Conservation (phyloP, 1,140 invertebrate genomes). For the Probaryconus sp. region DNA sequence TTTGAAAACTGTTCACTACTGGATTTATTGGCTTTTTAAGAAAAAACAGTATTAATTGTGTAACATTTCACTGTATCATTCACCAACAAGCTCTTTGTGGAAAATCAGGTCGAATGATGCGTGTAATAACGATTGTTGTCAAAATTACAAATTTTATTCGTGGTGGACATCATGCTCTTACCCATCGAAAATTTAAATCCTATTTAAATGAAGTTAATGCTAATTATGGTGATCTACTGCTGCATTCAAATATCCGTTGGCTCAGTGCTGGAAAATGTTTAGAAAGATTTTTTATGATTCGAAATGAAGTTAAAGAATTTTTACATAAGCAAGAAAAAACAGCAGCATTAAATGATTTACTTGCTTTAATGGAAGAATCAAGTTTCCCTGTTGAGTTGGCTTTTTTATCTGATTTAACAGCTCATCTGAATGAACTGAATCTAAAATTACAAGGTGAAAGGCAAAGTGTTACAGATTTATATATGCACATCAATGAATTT, state of each 20-base stretch:
- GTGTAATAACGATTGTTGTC: constrained; percentile 36
- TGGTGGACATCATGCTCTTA: not conserved
- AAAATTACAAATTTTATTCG: constrained; percentile 53
- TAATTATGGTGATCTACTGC: not conserved
- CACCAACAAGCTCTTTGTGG: constrained; percentile 51
- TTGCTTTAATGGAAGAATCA: no score
- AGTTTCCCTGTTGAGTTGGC: no score
- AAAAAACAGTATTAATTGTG: constrained; percentile 30
- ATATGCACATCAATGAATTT: no score
- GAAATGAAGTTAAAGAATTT: not conserved
- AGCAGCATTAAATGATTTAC: no score
- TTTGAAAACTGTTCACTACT: constrained; percentile 29
- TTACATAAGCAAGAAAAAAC: no score
- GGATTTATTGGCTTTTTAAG: constrained; percentile 43
- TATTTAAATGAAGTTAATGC: not conserved
- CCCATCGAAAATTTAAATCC: not conserved
- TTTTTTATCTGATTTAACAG: no score
- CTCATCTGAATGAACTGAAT: no score
- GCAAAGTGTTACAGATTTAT: no score
- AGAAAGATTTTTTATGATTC: no score
- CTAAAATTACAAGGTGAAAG: no score
- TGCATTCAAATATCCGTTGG: not conserved
- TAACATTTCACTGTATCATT: constrained; percentile 30
- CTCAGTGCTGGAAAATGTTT: not conserved
- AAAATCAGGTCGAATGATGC: constrained; percentile 49